A percentile compares a stretch with the other conserved stretches of the same genome.
Evolutionary conservation across 2,113 vertebrate species (phyloP).

Genomic region (Scolopax mira): DNA sequence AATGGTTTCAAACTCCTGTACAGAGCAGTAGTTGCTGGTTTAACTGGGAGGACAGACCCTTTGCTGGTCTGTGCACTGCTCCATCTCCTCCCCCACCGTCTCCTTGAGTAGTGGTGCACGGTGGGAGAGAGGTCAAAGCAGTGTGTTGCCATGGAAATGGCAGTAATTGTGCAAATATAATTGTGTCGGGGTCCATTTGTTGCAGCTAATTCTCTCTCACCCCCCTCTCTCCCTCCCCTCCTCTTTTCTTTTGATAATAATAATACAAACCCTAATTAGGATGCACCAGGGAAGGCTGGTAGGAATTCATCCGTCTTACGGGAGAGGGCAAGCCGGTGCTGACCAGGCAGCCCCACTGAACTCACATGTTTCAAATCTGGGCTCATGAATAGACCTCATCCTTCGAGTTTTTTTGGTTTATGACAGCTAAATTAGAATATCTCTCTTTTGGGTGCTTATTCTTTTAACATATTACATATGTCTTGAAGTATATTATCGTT

Average conservation of each 20-base stretch:
- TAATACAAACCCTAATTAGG: conserved; percentile 52
- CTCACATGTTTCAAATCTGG: neutral
- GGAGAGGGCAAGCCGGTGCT: neutral
- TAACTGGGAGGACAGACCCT: neutral
- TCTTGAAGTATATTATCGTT: neutral
- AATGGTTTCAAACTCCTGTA: neutral
- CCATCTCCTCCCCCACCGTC: neutral
- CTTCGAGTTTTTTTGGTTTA: neutral
- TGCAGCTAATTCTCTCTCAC: conserved; percentile 32
- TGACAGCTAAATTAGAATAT: neutral
- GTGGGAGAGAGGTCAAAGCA: neutral
- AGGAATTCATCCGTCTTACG: neutral
- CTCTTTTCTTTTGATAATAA: conserved; percentile 31
- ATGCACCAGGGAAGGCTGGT: conserved; percentile 11
- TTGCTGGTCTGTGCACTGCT: neutral
- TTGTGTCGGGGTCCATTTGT: conserved; percentile 34
- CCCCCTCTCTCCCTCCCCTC: neutral
- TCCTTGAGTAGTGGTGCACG: neutral
- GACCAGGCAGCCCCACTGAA: neutral
- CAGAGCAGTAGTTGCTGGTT: neutral
- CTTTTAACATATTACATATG: neutral
- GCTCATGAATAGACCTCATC: neutral
- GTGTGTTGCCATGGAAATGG: conserved; percentile 46
- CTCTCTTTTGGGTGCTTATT: neutral
- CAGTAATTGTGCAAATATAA: conserved; percentile 52